Base-by-base conservation (phyloP, 2,888 invertebrate species). In the Zeuzera pyrina region DNA sequence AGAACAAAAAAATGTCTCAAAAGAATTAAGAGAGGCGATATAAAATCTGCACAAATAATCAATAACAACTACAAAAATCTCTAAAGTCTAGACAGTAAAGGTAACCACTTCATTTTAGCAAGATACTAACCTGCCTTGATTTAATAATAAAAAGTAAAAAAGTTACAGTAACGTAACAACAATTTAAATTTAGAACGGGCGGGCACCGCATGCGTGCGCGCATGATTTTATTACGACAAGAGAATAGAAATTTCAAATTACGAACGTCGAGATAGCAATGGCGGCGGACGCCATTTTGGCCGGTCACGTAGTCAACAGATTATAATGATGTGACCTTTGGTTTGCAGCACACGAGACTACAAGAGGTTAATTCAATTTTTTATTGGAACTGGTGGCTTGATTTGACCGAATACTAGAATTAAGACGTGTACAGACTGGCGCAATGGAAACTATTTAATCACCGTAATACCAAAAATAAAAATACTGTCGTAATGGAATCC, bases 191-290 rank as follows among this genome's bases (percentile, higher is more conserved):
- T 54, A 45, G 58, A 60, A 51, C 52, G 38, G 40, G 47, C 41
- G 42, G 41, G 42, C 36, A 42, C 22, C 52, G 52, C 58, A 69
- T 65, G 66, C 72, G 62, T 65, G 59, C 62, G 64, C 62, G 67
- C 70, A 70, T 73, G 71, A 62, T 68, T 76, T 71, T 69, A 72
- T 73, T 71, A 77, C 68, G 67, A 69, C 68, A 64, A 66, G 61
- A 68, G 73, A 77, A 77, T 77, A 76, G 67, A 77, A 73, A 77
- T 73, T 78, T 76, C 52, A 52, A 71, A 78, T 72, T 71, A 70
- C 50, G 41, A 61, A 52, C 49, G 48, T 38, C 47, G 51, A 59
- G 63, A 65, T 62, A 58, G 60, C 49, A 48, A 49, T 45, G 52
- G 49, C 49, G 33, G 38, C 50, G 39, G 39, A 38, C 42, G 63